phyloP scores from a whole-genome alignment of 2,888 invertebrate species.

The Imbricaverruca yamaguchii region DNA sequence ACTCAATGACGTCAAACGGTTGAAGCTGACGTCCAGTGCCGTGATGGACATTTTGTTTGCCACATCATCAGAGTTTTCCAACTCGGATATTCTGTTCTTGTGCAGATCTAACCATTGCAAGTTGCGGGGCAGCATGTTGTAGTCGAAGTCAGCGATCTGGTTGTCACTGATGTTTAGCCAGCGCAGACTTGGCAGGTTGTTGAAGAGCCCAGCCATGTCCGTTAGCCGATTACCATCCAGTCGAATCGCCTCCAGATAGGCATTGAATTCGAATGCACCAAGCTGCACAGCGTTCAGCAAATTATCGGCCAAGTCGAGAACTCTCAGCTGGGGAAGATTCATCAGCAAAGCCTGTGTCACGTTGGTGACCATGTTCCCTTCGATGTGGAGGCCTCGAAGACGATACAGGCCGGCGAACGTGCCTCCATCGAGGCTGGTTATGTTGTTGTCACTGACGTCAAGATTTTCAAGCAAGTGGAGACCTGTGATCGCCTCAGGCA shows the following conservation, averaged over 20 bases:
- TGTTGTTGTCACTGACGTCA: conserved; percentile 77
- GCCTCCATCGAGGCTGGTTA: conserved; percentile 65
- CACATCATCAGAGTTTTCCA: conserved; percentile 70
- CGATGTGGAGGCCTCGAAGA: conserved; percentile 70
- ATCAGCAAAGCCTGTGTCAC: conserved; percentile 70
- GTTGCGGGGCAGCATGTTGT: conserved; percentile 75
- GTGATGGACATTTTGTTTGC: conserved; percentile 57
- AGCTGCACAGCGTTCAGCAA: conserved; percentile 69
- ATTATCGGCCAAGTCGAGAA: conserved; percentile 74
- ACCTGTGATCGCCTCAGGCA: conserved; percentile 67
- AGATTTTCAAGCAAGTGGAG: conserved; percentile 69
- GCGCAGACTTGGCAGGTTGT: conserved; percentile 68
- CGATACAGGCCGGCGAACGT: conserved; percentile 73
- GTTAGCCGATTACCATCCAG: conserved; percentile 72
- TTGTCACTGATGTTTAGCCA: conserved; percentile 83
- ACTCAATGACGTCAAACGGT: conserved; percentile 70
- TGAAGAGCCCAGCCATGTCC: conserved; percentile 69
- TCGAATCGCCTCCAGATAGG: conserved; percentile 69
- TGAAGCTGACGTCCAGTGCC: conserved; percentile 73
- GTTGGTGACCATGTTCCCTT: conserved; percentile 74
- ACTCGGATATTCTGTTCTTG: conserved; percentile 69
- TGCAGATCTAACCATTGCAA: conserved; percentile 79
- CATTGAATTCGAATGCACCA: conserved; percentile 64
- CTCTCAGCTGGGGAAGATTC: conserved; percentile 67
- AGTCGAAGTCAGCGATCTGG: conserved; percentile 72